These are phyloP conservation scores for Lepus americanus DNA, from an alignment of 2,113 vertebrate genomes.

Conservation along the genomic window DNA sequence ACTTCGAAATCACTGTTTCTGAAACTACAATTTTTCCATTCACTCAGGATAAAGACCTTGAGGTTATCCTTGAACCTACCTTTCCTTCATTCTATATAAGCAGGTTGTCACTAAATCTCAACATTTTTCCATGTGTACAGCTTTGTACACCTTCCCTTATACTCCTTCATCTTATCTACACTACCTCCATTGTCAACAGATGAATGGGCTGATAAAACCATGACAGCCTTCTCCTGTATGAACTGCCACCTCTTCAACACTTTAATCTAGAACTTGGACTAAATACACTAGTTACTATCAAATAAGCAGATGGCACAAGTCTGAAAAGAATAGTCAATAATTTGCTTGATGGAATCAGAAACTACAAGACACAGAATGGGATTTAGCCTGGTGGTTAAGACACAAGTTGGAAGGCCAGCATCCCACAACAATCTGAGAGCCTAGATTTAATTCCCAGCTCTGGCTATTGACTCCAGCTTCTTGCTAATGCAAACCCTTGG, in stretches of 20 bases:
- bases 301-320: background rate
- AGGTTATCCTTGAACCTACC: conserved; percentile 11
- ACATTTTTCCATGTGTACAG: background rate
- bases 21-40: conserved; percentile 7
- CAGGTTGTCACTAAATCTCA: background rate
- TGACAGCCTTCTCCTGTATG: background rate
- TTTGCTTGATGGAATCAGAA: background rate
- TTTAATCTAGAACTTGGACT: background rate
- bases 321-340: background rate
- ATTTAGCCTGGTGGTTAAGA: no score
- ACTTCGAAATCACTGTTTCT: conserved; percentile 36
- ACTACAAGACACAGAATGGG: background rate
- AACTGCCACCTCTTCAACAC: background rate
- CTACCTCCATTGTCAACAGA: background rate
- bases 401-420: no score
- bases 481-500: no score
- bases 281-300: background rate
- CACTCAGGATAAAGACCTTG: background rate
- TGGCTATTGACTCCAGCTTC: no score
- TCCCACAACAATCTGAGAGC: no score
- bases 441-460: no score
- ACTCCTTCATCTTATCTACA: background rate
- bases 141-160: background rate
- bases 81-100: background rate
- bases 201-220: background rate